A percentile compares a stretch with the other conserved stretches of the same genome.
Conservation (phyloP, 2,888 invertebrate species). For the Metalampra italica region DNA sequence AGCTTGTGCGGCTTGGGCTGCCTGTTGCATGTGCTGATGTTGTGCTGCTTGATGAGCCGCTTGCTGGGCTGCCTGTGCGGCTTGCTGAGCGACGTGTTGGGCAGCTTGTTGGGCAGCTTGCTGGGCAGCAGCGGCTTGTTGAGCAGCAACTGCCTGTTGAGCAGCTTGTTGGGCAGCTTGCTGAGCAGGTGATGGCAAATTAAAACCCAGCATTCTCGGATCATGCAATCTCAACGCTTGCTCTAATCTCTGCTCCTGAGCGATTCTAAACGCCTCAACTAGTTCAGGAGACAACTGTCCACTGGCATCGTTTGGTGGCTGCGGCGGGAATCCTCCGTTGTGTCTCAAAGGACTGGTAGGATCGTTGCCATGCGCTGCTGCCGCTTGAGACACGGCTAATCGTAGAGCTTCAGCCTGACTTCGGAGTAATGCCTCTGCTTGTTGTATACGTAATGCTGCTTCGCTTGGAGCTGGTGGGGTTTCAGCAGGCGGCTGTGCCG, state of each 20-base stretch:
- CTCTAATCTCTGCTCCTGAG: conserved; percentile 89
- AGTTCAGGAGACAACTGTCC: conserved; percentile 84
- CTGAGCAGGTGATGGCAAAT: conserved; percentile 74
- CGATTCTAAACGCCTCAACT: conserved; percentile 83
- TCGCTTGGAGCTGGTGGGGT: conserved; percentile 90
- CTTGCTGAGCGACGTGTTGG: conserved; percentile 46
- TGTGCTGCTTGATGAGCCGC: conserved; percentile 47
- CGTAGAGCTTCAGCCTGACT: conserved; percentile 92
- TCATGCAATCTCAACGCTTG: conserved; percentile 91
- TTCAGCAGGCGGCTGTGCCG: conserved; percentile 85
- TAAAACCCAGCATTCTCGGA: conserved; percentile 88
- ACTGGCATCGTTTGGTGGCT: conserved; percentile 55
- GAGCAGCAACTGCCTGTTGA: conserved; percentile 47
- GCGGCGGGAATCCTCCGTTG: conserved; percentile 68
- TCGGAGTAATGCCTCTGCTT: conserved; percentile 88
- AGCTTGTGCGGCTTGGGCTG: conserved; percentile 31
- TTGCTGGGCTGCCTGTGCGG: conserved; percentile 40
- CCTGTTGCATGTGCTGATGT: conserved; percentile 60
- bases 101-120: conserved; percentile 48
- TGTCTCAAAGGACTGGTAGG: conserved; percentile 63
- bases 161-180: conserved; percentile 38
- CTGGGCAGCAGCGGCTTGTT: conserved; percentile 43
- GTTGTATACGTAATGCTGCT: conserved; percentile 84
- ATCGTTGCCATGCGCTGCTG: conserved; percentile 72
- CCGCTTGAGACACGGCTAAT: conserved; percentile 87